Conservation (phyloP, 2,113 vertebrate species). For the Stomatorhinus ivindoensis region DNA sequence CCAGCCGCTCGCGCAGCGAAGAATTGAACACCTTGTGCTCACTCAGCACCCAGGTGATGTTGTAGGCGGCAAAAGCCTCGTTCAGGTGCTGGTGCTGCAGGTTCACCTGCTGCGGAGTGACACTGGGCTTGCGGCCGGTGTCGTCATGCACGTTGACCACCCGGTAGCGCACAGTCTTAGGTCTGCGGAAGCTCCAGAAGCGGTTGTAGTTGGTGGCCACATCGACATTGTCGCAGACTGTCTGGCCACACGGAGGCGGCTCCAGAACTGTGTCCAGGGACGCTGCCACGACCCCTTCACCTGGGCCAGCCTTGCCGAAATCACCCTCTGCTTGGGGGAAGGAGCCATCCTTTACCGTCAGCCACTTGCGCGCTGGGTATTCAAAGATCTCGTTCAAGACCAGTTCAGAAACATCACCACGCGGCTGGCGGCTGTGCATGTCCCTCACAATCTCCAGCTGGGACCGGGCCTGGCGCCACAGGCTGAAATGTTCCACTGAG, state of each 20-base stretch:
- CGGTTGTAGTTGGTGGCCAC: constrained; percentile 87
- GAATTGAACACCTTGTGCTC: constrained; percentile 83
- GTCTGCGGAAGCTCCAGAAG: constrained; percentile 73
- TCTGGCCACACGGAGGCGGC: constrained; percentile 89
- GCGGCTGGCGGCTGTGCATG: constrained; percentile 70
- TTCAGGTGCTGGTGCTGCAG: constrained; percentile 88
- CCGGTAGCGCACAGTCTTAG: constrained; percentile 82
- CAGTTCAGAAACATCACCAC: constrained; percentile 73
- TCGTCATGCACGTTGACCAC: constrained; percentile 86
- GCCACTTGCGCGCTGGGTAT: constrained; percentile 78
- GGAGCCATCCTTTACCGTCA: constrained; percentile 82
- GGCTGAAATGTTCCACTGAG: constrained; percentile 73
- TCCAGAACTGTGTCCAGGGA: constrained; percentile 79
- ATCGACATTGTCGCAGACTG: constrained; percentile 80
- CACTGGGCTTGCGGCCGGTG: constrained; percentile 66
- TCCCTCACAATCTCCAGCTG: constrained; percentile 81
- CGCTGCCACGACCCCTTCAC: constrained; percentile 55
- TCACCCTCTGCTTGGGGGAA: constrained; percentile 70
- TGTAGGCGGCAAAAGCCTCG: constrained; percentile 81
- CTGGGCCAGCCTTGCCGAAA: constrained; percentile 48
- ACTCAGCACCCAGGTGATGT: constrained; percentile 93
- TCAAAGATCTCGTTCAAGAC: constrained; percentile 89
- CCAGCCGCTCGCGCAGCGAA: constrained; percentile 77
- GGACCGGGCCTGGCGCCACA: constrained; percentile 81
- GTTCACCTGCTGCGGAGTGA: constrained; percentile 83